phyloP scores from a whole-genome alignment of 1,140 invertebrate genomes.

The Procambarus virginalis region DNA sequence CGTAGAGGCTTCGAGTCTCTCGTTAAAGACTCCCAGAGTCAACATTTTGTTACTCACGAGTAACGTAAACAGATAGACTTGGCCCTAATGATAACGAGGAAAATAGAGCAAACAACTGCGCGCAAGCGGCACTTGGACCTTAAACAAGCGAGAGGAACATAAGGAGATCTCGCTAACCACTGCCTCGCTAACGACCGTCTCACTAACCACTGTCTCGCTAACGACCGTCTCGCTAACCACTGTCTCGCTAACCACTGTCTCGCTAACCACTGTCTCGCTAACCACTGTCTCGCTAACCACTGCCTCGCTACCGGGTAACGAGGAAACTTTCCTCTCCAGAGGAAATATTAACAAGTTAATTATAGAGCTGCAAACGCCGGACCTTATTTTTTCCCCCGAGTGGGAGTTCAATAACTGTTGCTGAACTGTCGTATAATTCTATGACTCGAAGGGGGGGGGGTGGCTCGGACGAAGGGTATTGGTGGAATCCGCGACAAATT shows the following conservation, averaged over 20 bases:
- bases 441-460: background rate
- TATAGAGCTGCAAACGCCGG: background rate
- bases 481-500: background rate
- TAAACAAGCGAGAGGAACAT: background rate
- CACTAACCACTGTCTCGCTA: conserved; percentile 6
- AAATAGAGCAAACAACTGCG: too few species aligned
- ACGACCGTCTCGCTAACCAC: background rate
- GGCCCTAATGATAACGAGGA: too few species aligned
- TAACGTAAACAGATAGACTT: too few species aligned
- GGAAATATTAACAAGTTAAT: background rate
- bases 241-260: background rate
- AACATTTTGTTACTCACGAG: too few species aligned
- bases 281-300: background rate
- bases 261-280: background rate
- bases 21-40: too few species aligned
- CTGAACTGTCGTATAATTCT: background rate
- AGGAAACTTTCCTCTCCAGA: background rate
- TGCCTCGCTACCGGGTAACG: background rate
- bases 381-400: background rate
- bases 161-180: background rate
- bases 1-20: too few species aligned
- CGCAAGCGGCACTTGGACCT: background rate
- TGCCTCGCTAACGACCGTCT: background rate
- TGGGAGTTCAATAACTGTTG: background rate
- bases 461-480: too few species aligned